Percentiles rank a stretch among this genome's conserved stretches.
Conservation (phyloP, 1,140 invertebrate genomes). For the Eriosoma lanigerum region DNA sequence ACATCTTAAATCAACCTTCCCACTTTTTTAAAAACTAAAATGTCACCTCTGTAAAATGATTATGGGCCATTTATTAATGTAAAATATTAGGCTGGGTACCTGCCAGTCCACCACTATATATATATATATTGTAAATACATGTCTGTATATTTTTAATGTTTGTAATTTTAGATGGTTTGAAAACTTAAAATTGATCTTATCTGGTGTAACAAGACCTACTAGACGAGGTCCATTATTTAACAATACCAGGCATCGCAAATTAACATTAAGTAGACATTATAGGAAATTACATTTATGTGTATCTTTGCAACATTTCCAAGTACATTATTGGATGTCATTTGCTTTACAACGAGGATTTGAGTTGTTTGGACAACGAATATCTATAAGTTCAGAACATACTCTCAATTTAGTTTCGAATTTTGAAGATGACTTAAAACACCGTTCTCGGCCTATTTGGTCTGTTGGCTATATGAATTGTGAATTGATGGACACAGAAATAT, state of each 20-base stretch:
- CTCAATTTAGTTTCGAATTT: slow-evolving; percentile 71
- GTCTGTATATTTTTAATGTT: too few species aligned
- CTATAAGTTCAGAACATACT: slow-evolving; percentile 82
- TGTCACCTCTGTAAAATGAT: too few species aligned
- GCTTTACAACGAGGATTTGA: slow-evolving; percentile 93
- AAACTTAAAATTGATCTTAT: slow-evolving; percentile 92
- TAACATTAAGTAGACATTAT: slow-evolving; percentile 91
- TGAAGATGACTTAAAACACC: slow-evolving; percentile 81
- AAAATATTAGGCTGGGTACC: too few species aligned
- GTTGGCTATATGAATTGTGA: slow-evolving; percentile 92
- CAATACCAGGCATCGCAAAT: slow-evolving; percentile 79
- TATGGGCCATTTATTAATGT: too few species aligned
- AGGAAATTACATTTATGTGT: slow-evolving; percentile 82
- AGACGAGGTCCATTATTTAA: slow-evolving; percentile 85
- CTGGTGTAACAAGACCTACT: slow-evolving; percentile 91
- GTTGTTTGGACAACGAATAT: slow-evolving; percentile 81
- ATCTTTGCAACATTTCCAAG: slow-evolving; percentile 85
- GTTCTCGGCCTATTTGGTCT: slow-evolving; percentile 86
- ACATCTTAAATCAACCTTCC: too few species aligned
- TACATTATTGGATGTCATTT: slow-evolving; percentile 98
- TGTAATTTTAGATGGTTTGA: slow-evolving; percentile 78
- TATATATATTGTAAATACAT: too few species aligned
- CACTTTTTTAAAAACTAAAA: too few species aligned
- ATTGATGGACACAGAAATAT: slow-evolving; percentile 85
- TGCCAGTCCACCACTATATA: too few species aligned